phyloP scores from a whole-genome alignment of 1,140 invertebrate species.

The Drosophila elegans region DNA sequence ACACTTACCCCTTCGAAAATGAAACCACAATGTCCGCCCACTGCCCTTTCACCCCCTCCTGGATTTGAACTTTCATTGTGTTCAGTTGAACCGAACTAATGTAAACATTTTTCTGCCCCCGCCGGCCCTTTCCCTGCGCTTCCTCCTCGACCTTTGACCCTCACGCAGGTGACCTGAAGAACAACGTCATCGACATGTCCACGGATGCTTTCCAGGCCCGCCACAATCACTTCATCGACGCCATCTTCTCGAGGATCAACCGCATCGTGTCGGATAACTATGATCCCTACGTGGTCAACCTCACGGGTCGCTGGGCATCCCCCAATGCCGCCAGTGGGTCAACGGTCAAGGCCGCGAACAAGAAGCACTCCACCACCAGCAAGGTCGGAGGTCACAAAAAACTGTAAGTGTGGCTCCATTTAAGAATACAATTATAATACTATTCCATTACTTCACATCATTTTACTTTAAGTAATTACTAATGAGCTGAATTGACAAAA shows the following conservation, averaged over 20 bases:
- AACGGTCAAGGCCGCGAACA: constrained; percentile 38
- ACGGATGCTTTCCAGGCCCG: constrained; percentile 81
- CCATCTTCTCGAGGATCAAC: constrained; percentile 91
- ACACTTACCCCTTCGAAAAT: constrained; percentile 16
- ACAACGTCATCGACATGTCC: constrained; percentile 84
- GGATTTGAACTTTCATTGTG: constrained; percentile 35
- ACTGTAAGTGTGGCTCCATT: constrained; percentile 70
- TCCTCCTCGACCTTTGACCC: constrained; percentile 9
- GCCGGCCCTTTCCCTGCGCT: background rate
- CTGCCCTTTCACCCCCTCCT: constrained; percentile 1
- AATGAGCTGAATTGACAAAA: no score
- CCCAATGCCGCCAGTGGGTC: constrained; percentile 11
- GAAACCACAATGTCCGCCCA: constrained; percentile 34
- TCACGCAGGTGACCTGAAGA: constrained; percentile 79
- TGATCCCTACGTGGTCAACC: constrained; percentile 92
- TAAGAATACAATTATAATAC: no score
- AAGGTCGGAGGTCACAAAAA: constrained; percentile 66
- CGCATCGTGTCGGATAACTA: constrained; percentile 90
- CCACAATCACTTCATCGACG: constrained; percentile 92
- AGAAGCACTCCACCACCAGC: constrained; percentile 32
- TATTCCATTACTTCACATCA: no score
- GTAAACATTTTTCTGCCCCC: constrained; percentile 34
- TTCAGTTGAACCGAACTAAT: constrained; percentile 45
- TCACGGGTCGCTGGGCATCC: constrained; percentile 87
- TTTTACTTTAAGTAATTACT: no score